These are phyloP conservation scores for Eledona agricola DNA, from an alignment of 2,888 invertebrate species.

Conservation along the genomic window DNA sequence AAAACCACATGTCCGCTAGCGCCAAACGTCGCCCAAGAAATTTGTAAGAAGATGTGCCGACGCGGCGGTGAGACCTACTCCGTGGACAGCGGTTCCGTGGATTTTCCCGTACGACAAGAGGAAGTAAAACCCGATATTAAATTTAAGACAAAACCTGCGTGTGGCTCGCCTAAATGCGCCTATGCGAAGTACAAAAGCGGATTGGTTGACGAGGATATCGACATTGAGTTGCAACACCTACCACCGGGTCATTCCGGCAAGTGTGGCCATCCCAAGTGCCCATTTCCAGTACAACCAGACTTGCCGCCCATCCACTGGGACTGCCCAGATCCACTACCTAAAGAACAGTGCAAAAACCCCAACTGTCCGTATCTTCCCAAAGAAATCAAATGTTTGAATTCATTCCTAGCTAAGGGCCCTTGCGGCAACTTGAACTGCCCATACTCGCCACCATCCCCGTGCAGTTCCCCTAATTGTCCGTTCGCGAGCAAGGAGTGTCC, in stretches of 20 bases:
- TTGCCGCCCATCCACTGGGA: slow-evolving; percentile 62
- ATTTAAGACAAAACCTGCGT: slow-evolving; percentile 47
- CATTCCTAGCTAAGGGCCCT: slow-evolving; percentile 48
- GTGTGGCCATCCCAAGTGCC: slow-evolving; percentile 55
- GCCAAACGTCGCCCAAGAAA: slow-evolving; percentile 49
- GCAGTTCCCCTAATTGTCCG: slow-evolving; percentile 36
- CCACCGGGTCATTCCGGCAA: slow-evolving; percentile 48
- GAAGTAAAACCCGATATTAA: slow-evolving; percentile 16
- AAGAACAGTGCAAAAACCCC: slow-evolving; percentile 57
- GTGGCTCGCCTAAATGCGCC: slow-evolving; percentile 55
- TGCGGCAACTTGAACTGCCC: slow-evolving; percentile 56
- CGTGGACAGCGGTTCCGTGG: not conserved
- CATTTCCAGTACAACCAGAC: slow-evolving; percentile 46
- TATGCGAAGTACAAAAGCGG: slow-evolving; percentile 56
- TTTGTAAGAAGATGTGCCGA: slow-evolving; percentile 51
- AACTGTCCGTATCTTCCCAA: slow-evolving; percentile 55
- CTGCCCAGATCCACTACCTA: slow-evolving; percentile 60
- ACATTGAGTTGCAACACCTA: slow-evolving; percentile 48
- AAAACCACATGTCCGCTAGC: slow-evolving; percentile 56
- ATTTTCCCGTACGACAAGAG: not conserved
- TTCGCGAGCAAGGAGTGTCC: slow-evolving; percentile 30
- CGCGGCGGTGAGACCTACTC: slow-evolving; percentile 6
- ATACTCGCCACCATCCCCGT: slow-evolving; percentile 51
- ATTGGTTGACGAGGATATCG: slow-evolving; percentile 52
- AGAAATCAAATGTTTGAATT: slow-evolving; percentile 49